Percentiles rank a stretch among this genome's conserved stretches.
Conservation (phyloP, 2,797 vertebrate genomes). For the Valencia hispanica region DNA sequence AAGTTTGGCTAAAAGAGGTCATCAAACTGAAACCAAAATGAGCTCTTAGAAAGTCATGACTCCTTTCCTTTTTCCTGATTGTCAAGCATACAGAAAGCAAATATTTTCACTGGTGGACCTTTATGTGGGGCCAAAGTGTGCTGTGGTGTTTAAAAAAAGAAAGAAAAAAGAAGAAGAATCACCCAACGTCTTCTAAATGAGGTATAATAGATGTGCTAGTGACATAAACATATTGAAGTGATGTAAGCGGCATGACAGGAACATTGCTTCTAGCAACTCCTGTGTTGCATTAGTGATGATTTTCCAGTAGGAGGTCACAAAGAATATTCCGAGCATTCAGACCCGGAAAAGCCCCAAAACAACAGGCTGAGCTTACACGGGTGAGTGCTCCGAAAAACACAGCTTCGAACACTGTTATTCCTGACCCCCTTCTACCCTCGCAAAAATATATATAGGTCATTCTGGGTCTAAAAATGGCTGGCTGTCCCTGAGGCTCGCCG, state of each 20-base stretch:
- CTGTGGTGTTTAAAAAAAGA: conserved; percentile 14
- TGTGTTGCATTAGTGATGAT: conserved; percentile 78
- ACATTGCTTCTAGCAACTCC: conserved; percentile 71
- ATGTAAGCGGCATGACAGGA: conserved; percentile 69
- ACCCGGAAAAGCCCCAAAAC: conserved; percentile 64
- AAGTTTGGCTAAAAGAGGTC: conserved; percentile 7
- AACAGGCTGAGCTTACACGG: conserved; percentile 46
- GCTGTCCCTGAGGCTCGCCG: conserved; percentile 66
- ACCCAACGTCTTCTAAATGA: conserved; percentile 61
- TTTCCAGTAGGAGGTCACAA: conserved; percentile 68
- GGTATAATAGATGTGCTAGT: conserved; percentile 68
- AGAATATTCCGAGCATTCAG: conserved; percentile 59
- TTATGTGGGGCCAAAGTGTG: conserved; percentile 27
- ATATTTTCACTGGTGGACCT: conserved; percentile 31
- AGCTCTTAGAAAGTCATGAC: conserved; percentile 20
- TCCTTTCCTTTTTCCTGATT: conserved; percentile 23
- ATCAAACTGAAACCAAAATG: conserved; percentile 43
- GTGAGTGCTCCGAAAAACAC: conserved; percentile 17
- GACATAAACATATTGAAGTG: conserved; percentile 70
- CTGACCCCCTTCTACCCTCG: conserved; percentile 46
- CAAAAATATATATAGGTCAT: conserved; percentile 74
- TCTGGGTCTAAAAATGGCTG: conserved; percentile 75
- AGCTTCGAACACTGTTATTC: conserved; percentile 54
- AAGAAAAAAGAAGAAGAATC: conserved; percentile 17
- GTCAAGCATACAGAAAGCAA: conserved; percentile 17